Percentiles rank a stretch among this genome's conserved stretches.
These are phyloP conservation scores for Sternotherus odoratus DNA, from an alignment of 2,797 vertebrate genomes.

Conservation along the genomic window DNA sequence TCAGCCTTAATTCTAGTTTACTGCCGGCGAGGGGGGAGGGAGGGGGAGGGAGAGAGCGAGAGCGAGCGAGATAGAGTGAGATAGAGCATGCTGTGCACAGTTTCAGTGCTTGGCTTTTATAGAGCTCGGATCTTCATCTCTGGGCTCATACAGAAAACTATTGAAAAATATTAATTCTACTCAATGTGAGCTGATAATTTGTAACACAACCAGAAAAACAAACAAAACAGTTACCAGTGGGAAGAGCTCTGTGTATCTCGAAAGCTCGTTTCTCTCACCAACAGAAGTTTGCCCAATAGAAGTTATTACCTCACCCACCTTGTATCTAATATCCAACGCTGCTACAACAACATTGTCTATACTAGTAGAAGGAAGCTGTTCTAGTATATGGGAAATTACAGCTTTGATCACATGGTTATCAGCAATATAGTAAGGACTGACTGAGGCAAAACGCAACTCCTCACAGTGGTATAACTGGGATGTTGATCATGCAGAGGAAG, in stretches of 20 bases:
- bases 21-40: too few relatives aligned
- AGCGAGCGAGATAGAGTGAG: too few relatives aligned
- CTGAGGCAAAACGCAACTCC: neutral
- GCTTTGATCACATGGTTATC: neutral
- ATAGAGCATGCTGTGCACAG: neutral
- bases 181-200: conserved; percentile 5
- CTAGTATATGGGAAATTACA: neutral
- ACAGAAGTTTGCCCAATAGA: neutral
- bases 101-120: neutral
- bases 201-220: conserved; percentile 4
- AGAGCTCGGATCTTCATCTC: neutral
- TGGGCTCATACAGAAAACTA: neutral
- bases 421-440: neutral
- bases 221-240: neutral
- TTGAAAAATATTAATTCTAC: neutral
- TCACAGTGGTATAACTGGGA: accelerated
- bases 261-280: neutral
- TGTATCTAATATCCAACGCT: neutral
- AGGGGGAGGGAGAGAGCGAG: too few relatives aligned
- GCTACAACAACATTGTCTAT: neutral
- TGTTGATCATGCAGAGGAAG: neutral
- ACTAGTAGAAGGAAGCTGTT: neutral
- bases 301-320: neutral
- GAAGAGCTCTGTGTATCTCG: neutral
- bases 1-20: neutral